Evolutionary conservation across 2,113 vertebrate species (phyloP).

Genomic region (Apteryx mantelli): DNA sequence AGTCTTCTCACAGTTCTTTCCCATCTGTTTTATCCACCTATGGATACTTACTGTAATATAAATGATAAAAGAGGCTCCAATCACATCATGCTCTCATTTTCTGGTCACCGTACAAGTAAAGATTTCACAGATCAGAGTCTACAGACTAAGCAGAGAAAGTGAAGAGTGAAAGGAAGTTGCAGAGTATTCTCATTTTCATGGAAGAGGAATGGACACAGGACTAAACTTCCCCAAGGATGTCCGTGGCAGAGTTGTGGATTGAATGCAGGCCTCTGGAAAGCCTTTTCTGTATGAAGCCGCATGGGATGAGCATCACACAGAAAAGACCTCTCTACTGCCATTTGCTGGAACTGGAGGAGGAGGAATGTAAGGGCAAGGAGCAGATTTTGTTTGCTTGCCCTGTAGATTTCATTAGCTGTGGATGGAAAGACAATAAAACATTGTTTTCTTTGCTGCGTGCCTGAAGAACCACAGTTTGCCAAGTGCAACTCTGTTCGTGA

Average conservation of each 20-base stretch:
- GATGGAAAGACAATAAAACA: slow-evolving; percentile 1
- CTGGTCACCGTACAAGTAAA: background rate
- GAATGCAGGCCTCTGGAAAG: background rate
- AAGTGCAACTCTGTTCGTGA: slow-evolving; percentile 4
- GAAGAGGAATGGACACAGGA: background rate
- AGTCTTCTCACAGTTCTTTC: slow-evolving; percentile 65
- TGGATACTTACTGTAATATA: slow-evolving; percentile 56
- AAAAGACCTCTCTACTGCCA: background rate
- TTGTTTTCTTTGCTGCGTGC: slow-evolving; percentile 9
- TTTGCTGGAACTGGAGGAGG: background rate
- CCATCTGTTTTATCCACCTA: slow-evolving; percentile 73
- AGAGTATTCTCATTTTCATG: background rate
- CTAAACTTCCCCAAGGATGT: background rate
- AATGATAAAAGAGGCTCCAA: background rate
- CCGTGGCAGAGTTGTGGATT: background rate
- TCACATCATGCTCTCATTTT: background rate
- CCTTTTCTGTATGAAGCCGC: background rate
- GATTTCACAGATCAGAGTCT: background rate
- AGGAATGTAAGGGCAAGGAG: background rate
- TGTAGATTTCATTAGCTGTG: background rate
- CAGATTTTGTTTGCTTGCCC: slow-evolving; percentile 28
- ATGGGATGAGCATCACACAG: background rate
- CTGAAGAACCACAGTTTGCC: slow-evolving; percentile 12
- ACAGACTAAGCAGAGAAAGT: background rate
- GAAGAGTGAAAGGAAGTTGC: background rate